A percentile compares a stretch with the other conserved stretches of the same genome.
Conservation (phyloP, 2,113 vertebrate species). For the Eurystomus gularis region DNA sequence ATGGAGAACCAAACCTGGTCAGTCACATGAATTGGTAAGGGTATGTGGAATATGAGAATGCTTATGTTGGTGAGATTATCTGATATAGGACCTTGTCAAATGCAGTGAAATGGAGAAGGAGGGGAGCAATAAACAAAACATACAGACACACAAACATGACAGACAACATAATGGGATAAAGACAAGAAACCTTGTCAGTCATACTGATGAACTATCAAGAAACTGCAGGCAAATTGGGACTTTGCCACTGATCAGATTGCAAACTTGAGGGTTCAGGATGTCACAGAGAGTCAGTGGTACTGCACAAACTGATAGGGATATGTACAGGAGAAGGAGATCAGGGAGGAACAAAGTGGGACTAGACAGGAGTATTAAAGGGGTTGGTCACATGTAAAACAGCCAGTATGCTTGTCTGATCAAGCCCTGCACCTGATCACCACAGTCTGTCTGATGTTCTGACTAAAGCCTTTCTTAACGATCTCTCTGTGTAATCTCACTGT, state of each 20-base stretch:
- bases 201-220: background rate
- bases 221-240: background rate
- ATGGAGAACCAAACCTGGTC: background rate
- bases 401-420: background rate
- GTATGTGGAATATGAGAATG: background rate
- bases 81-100: background rate
- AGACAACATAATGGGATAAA: background rate
- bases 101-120: background rate
- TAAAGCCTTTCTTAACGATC: background rate
- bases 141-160: background rate
- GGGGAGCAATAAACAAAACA: background rate
- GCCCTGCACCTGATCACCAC: background rate
- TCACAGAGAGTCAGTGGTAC: accelerated
- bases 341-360: background rate
- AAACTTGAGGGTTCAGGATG: background rate
- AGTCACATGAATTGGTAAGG: background rate
- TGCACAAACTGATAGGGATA: background rate
- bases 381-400: background rate
- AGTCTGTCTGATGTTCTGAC: background rate
- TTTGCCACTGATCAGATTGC: background rate
- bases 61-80: background rate
- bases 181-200: background rate
- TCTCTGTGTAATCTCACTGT: background rate
- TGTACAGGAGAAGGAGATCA: background rate
- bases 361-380: background rate